phyloP scores from a whole-genome alignment of 2,888 invertebrate genomes.

The Rosalia funebris region DNA sequence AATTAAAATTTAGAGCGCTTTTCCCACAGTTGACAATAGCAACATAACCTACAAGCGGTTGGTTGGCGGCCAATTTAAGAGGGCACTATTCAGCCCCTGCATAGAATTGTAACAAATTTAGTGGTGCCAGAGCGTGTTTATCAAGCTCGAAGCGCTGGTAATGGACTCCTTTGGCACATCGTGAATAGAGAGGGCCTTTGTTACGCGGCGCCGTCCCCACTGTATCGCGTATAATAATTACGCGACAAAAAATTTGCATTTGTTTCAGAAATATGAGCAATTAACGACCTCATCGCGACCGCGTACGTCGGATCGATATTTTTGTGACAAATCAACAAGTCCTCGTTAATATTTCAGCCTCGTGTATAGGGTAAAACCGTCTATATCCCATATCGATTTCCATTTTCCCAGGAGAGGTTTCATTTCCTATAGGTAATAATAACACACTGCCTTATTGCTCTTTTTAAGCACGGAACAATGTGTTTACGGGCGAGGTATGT shows the following conservation, averaged over 20 bases:
- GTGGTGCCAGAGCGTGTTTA: no score
- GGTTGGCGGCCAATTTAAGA: no score
- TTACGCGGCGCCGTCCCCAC: neutral
- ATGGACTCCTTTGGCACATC: neutral
- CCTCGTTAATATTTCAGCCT: conserved; percentile 14
- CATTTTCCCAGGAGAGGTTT: neutral
- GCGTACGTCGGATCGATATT: conserved; percentile 7
- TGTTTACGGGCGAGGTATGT: neutral
- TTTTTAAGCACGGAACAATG: neutral
- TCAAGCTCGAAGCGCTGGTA: no score
- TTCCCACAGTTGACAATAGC: no score
- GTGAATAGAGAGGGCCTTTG: neutral
- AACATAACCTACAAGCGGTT: no score
- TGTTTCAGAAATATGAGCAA: conserved; percentile 3
- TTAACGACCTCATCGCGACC: conserved; percentile 12
- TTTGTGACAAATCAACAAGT: conserved; percentile 18
- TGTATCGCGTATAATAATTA: neutral
- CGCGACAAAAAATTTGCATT: conserved; percentile 11
- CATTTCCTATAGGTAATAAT: conserved; percentile 9
- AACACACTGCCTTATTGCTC: neutral
- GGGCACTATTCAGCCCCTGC: no score
- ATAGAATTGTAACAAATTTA: no score
- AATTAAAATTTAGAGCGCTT: no score
- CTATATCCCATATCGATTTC: conserved; percentile 15
- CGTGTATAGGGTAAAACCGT: neutral